These are phyloP conservation scores for Balaenoptera acutorostrata DNA, from an alignment of 2,113 vertebrate genomes.

Conservation along the genomic window DNA sequence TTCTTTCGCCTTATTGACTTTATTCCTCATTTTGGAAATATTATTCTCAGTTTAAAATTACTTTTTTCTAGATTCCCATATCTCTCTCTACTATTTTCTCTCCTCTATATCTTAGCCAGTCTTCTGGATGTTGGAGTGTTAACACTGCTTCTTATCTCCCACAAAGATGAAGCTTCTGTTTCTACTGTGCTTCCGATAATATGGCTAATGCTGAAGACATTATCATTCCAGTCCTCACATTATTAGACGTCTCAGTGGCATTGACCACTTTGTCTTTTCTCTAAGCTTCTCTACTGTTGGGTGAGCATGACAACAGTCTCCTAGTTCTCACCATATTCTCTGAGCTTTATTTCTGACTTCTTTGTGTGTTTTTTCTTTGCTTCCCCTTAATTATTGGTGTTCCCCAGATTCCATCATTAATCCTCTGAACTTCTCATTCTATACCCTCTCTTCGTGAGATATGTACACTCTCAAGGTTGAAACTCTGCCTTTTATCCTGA, in stretches of 20 bases:
- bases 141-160: neutral
- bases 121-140: neutral
- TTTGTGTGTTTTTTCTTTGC: neutral
- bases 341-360: neutral
- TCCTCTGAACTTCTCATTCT: neutral
- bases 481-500: neutral
- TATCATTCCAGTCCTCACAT: neutral
- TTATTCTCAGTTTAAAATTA: neutral
- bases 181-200: too few species aligned
- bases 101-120: neutral
- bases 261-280: neutral
- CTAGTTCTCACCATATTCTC: neutral
- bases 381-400: neutral
- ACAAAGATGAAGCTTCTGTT: neutral
- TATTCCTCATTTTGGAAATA: neutral
- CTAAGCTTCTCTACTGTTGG: neutral
- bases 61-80: neutral
- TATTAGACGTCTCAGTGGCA: neutral
- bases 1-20: neutral
- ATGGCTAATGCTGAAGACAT: accelerated
- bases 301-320: neutral
- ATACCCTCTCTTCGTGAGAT: neutral
- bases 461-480: neutral
- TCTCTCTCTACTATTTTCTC: neutral
- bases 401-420: neutral